Evolutionary conservation across 2,113 vertebrate species (phyloP), one percentile per base, ranked within the genome.

Genomic region (Ptychochromis oligacanthus): DNA sequence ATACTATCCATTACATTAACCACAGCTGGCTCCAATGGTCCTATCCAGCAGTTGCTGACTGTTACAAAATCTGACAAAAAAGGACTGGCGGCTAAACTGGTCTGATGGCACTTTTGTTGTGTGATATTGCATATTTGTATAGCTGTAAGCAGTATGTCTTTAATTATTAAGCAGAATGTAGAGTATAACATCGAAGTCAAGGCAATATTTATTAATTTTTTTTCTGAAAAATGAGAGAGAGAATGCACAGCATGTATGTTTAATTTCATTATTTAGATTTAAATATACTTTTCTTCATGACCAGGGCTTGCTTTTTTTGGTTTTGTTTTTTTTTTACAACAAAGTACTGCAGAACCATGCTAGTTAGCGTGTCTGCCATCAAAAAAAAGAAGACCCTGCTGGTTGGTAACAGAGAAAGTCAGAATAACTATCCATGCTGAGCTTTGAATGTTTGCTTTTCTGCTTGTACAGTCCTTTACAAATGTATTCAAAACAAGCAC

Each of bases 371-470:
- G n/a, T n/a, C n/a, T n/a, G n/a, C n/a, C n/a, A n/a, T n/a, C n/a
- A n/a, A n/a, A n/a, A n/a, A n/a, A 62, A 3, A 31, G 12, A 1
- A 2, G 11, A 34, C 26, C 26, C 26, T 43, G 58, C 20, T 24
- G 43, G 31, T 54, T 36, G 20, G 17, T n/a, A 17, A 64, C 56
- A 78, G 22, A 54, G 17, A 57, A 26, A 20, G 10, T 49, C 9
- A 38, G 40, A 77, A 52, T 52, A 70, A 52, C 6, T 11, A 52
- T 24, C 65, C 46, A 52, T 31, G 65, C 28, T 38, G 61, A 54
- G 40, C 22, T 65, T 65, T 57, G 54, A 57, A 36, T 65, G 72
- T 76, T 82, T 82, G 72, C 75, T 52, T 58, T 77, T 54, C 59
- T 59, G 75, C 34, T 17, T 70, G 54, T 26, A 55, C 17, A 38